Conservation (phyloP, 2,113 vertebrate species). For the Eurypyga helias region DNA sequence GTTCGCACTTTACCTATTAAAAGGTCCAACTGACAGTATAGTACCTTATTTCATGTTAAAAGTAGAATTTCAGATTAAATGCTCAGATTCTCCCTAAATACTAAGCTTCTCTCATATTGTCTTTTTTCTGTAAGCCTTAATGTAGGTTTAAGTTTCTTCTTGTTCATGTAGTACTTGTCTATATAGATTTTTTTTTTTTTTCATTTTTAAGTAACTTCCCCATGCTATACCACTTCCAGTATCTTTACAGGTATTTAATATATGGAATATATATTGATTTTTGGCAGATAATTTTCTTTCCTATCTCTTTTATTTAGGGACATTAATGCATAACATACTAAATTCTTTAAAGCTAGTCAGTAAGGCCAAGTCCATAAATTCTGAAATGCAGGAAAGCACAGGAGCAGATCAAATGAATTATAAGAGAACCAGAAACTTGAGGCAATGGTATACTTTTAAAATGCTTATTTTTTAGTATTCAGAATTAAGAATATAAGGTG, state of each 20-base stretch:
- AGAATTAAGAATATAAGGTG: neutral
- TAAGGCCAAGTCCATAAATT: neutral
- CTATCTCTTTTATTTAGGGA: neutral
- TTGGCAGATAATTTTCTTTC: neutral
- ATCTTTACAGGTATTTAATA: neutral
- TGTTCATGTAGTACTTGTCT: neutral
- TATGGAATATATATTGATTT: neutral
- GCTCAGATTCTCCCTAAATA: neutral
- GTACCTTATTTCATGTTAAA: neutral
- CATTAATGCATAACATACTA: neutral
- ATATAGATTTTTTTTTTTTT: neutral
- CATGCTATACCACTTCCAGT: neutral
- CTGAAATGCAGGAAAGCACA: neutral
- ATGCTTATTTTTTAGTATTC: neutral
- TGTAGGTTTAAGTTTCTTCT: neutral
- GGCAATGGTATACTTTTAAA: neutral
- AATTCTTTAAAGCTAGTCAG: conserved; percentile 7
- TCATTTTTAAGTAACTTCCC: neutral
- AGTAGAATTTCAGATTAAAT: conserved; percentile 3
- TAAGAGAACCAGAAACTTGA: neutral
- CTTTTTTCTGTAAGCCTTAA: neutral
- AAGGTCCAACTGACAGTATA: neutral
- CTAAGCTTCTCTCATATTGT: neutral
- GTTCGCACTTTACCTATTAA: neutral
- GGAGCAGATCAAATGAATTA: neutral